Conservation (phyloP, 2,113 vertebrate species). For the Clarias macrocephalus region DNA sequence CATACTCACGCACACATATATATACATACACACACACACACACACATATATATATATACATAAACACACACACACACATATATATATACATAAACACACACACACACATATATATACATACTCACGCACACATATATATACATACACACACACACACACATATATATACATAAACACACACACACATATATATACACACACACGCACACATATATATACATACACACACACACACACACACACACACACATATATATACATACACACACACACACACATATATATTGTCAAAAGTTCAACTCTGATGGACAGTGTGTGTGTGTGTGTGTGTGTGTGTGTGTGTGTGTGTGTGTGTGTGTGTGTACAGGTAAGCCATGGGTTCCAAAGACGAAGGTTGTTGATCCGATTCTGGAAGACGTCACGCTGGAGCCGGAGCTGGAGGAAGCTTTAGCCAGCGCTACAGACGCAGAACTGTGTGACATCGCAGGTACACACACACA, state of each 20-base stretch:
- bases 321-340: background rate
- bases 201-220: no score
- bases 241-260: background rate
- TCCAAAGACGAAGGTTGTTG: conserved; percentile 85
- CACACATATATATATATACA: no score
- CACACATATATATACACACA: no score
- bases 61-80: no score
- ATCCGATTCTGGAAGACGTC: conserved; percentile 90
- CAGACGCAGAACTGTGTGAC: conserved; percentile 95
- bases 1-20: no score
- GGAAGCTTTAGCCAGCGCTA: conserved; percentile 90
- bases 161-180: no score
- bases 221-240: background rate
- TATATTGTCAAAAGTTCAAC: background rate
- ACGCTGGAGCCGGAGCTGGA: conserved; percentile 95
- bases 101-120: no score
- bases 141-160: no score
- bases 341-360: conserved; percentile 6
- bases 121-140: no score
- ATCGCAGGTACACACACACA: conserved; percentile 83
- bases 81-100: no score
- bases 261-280: no score
- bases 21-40: no score
- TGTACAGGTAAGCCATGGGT: conserved; percentile 86
- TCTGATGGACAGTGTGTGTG: background rate